These are phyloP conservation scores for Chionomys nivalis DNA, from an alignment of 2,113 vertebrate species.

Conservation along the genomic window DNA sequence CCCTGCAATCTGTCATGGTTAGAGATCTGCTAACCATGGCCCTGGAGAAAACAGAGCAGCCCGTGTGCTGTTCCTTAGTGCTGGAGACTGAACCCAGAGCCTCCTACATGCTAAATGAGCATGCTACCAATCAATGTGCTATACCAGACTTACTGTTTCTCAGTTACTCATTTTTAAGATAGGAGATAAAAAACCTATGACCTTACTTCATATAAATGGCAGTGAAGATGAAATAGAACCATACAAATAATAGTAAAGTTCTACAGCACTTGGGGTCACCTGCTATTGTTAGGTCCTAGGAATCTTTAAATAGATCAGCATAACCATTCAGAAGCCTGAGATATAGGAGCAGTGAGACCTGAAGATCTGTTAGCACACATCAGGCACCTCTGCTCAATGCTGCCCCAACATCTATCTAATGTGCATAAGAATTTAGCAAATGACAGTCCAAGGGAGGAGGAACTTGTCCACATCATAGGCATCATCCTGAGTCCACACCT, in stretches of 20 bases:
- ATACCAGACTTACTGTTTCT: not conserved
- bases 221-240: slow-evolving; percentile 51
- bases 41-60: not conserved
- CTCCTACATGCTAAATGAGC: not conserved
- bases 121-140: not conserved
- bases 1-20: not conserved
- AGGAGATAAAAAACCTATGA: not conserved
- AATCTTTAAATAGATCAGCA: not conserved
- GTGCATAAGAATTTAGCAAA: not conserved
- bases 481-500: not conserved
- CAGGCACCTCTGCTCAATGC: not conserved
- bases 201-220: not conserved
- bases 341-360: not conserved
- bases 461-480: not conserved
- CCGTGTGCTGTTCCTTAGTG: not conserved
- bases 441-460: not conserved
- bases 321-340: not conserved
- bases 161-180: slow-evolving; percentile 45
- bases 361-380: not conserved
- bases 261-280: not conserved
- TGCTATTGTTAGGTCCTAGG: not conserved
- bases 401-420: not conserved
- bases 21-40: not conserved
- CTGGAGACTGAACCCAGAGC: not conserved
- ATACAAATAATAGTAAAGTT: not conserved